Percentiles rank a stretch among this genome's conserved stretches.
phyloP scores from a whole-genome alignment of 2,797 vertebrate species.

The Lepus townsendii region DNA sequence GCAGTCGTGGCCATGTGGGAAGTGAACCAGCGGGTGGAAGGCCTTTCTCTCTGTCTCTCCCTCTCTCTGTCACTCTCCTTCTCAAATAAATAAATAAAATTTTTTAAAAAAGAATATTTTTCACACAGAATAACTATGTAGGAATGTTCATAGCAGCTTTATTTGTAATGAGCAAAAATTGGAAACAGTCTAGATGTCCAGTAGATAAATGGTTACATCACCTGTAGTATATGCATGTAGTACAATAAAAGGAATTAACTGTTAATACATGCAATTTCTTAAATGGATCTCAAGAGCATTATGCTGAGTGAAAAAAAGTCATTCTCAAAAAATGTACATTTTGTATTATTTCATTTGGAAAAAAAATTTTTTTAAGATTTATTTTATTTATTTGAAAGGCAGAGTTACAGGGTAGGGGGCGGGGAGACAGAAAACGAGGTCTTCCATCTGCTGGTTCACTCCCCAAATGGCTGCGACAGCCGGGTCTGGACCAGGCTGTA shows the following conservation, averaged over 20 bases:
- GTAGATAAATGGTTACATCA: slow-evolving; percentile 3
- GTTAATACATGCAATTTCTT: slow-evolving; percentile 43
- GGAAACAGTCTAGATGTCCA: slow-evolving; percentile 7
- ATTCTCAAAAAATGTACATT: slow-evolving; percentile 43
- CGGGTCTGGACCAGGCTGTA: no score
- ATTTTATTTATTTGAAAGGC: no score
- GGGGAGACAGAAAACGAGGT: no score
- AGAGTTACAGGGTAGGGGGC: no score
- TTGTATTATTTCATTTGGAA: slow-evolving; percentile 36
- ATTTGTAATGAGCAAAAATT: slow-evolving; percentile 37
- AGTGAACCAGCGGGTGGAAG: no score
- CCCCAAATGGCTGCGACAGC: no score
- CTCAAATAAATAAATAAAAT: no score
- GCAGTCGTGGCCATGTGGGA: no score
- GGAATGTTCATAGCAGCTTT: slow-evolving; percentile 44
- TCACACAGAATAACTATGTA: neutral
- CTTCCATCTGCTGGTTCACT: no score
- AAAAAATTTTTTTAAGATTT: neutral
- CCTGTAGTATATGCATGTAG: neutral
- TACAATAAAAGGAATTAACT: slow-evolving; percentile 57
- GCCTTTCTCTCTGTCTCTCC: no score
- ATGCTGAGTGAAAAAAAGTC: slow-evolving; percentile 50
- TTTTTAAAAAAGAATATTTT: no score
- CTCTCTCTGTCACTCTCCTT: no score
- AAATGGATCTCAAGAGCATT: slow-evolving; percentile 50